phyloP scores from a whole-genome alignment of 2,113 vertebrate genomes.

The Myiozetetes cayanensis region DNA sequence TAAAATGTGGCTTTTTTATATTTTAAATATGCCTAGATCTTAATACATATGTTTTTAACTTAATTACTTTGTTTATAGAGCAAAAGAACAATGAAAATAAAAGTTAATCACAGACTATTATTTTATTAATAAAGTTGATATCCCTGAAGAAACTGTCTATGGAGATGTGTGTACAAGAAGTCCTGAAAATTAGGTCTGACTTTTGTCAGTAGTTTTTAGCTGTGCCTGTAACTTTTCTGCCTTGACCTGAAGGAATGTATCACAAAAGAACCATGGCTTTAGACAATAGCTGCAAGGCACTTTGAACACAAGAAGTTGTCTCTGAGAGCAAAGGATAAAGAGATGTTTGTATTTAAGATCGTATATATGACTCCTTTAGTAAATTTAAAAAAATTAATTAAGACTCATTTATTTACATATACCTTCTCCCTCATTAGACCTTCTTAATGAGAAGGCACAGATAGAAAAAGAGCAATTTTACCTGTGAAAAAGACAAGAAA shows the following conservation, averaged over 20 bases:
- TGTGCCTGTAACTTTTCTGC: not conserved
- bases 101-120: not conserved
- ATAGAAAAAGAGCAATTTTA: not conserved
- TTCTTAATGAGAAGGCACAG: not conserved
- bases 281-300: not conserved
- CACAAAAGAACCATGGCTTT: not conserved
- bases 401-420: not conserved
- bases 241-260: not conserved
- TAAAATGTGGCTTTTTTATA: not conserved
- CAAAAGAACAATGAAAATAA: not conserved
- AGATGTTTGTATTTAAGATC: not conserved
- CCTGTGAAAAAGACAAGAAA: not conserved
- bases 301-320: not conserved
- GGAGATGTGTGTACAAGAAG: not conserved
- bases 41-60: not conserved
- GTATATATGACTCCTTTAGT: not conserved
- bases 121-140: not conserved
- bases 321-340: not conserved
- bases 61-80: not conserved
- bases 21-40: not conserved
- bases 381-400: not conserved
- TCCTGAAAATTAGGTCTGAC: not conserved
- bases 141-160: not conserved
- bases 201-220: not conserved
- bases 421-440: not conserved